phyloP scores from a whole-genome alignment of 2,113 vertebrate genomes.

The Serilophus lunatus region DNA sequence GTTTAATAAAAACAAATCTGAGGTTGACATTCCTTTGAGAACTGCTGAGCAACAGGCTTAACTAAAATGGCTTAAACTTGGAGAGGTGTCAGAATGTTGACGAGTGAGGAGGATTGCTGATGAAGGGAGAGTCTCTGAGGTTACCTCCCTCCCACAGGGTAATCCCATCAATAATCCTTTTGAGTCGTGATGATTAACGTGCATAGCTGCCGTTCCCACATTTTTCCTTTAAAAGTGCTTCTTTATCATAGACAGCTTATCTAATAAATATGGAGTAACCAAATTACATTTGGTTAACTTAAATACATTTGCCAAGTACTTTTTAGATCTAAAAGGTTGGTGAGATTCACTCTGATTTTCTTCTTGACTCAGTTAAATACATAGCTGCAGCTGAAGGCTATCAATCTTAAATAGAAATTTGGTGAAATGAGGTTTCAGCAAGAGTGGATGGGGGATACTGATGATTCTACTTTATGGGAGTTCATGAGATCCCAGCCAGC shows the following conservation, averaged over 20 bases:
- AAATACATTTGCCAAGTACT: neutral
- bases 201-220: neutral
- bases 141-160: neutral
- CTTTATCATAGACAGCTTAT: accelerated
- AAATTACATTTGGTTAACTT: neutral
- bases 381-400: neutral
- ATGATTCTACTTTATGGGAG: neutral
- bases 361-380: constrained; percentile 13
- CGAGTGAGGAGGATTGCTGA: neutral
- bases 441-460: neutral
- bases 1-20: neutral
- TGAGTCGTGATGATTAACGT: neutral
- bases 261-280: too few relatives aligned
- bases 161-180: neutral
- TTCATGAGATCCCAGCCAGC: neutral
- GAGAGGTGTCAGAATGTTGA: neutral
- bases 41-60: neutral
- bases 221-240: neutral
- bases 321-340: neutral
- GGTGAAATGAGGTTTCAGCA: neutral
- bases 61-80: neutral
- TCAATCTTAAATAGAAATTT: neutral
- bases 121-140: neutral
- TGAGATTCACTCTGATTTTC: constrained; percentile 19
- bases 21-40: neutral